Evolutionary conservation across 1,140 invertebrate species (phyloP).

Genomic region (Telenomus remus): DNA sequence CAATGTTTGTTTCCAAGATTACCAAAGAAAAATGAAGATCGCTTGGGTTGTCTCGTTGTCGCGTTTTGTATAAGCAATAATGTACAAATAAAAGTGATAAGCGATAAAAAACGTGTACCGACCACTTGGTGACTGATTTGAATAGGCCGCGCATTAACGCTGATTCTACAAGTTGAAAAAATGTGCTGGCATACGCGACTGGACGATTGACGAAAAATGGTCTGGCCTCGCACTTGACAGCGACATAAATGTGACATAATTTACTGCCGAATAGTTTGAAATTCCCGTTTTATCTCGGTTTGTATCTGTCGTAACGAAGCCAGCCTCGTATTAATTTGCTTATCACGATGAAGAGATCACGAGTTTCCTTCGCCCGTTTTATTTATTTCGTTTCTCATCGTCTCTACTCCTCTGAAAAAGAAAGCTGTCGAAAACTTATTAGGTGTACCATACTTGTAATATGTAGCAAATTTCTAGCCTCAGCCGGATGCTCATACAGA

Average conservation of each 20-base stretch:
- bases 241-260: constrained; percentile 55
- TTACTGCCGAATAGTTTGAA: constrained; percentile 51
- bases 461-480: constrained; percentile 4
- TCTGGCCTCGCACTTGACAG: constrained; percentile 39
- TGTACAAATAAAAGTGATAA: constrained; percentile 21
- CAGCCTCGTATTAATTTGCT: constrained; percentile 57
- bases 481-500: constrained; percentile 7
- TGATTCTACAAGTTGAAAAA: constrained; percentile 48
- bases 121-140: constrained; percentile 36
- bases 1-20: not conserved
- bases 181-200: constrained; percentile 33
- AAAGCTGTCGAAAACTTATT: constrained; percentile 33
- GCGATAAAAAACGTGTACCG: constrained; percentile 1
- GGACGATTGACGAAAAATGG: constrained; percentile 48
- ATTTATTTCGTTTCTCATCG: constrained; percentile 12
- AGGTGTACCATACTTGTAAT: no score
- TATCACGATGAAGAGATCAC: constrained; percentile 58
- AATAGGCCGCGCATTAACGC: constrained; percentile 41
- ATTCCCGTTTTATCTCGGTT: constrained; percentile 49
- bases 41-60: no score
- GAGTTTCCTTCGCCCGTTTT: constrained; percentile 34
- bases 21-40: no score
- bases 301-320: constrained; percentile 58
- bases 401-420: constrained; percentile 8
- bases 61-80: no score